A percentile compares a stretch with the other conserved stretches of the same genome.
phyloP scores from a whole-genome alignment of 2,113 vertebrate genomes.

The Ornithorhynchus anatinus region DNA sequence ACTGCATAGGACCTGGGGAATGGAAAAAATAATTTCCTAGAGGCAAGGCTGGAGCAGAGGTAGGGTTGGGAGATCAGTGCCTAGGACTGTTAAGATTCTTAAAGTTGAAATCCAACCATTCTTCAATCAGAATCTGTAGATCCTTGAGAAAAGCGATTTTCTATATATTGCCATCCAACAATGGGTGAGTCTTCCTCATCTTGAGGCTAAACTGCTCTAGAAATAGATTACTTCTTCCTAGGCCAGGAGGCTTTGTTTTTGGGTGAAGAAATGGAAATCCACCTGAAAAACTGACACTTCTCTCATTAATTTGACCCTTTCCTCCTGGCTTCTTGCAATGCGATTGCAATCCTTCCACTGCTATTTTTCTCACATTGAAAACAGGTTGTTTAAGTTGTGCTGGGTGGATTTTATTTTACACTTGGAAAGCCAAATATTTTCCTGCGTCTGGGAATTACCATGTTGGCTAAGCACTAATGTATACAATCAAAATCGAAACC shows the following conservation, averaged over 20 bases:
- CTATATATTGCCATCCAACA: no score
- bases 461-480: constrained; percentile 23
- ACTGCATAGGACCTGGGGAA: no score
- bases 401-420: constrained; percentile 31
- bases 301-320: constrained; percentile 7
- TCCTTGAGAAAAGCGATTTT: no score
- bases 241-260: constrained; percentile 34
- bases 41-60: no score
- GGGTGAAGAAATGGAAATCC: constrained; percentile 1
- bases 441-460: background rate
- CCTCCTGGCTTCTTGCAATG: constrained; percentile 2
- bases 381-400: background rate
- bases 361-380: background rate
- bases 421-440: background rate
- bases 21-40: no score
- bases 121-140: no score
- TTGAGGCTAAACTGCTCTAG: no score
- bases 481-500: constrained; percentile 12
- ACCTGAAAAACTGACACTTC: background rate
- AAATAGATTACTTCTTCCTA: background rate
- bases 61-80: no score
- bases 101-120: no score
- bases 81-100: no score
- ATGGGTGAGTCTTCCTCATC: no score
- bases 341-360: constrained; percentile 21